phyloP scores from a whole-genome alignment of 2,888 invertebrate species.

The Dione juno region DNA sequence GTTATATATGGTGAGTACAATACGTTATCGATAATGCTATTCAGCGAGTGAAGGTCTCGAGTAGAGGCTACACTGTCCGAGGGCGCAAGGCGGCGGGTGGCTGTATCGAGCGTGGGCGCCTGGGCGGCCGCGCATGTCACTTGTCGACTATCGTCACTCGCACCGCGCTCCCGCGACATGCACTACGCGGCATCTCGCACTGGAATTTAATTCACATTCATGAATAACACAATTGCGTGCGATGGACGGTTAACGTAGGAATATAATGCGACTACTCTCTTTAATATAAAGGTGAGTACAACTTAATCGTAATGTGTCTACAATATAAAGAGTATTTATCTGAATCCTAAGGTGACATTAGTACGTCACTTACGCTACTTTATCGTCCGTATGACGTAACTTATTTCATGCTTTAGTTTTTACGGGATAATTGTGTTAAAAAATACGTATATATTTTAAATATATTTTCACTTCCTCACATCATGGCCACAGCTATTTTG shows the following conservation, averaged over 20 bases:
- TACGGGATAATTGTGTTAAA: background rate
- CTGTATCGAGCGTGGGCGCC: slow-evolving; percentile 80
- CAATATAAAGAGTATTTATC: slow-evolving; percentile 5
- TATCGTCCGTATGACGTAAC: slow-evolving; percentile 40
- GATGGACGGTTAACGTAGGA: slow-evolving; percentile 60
- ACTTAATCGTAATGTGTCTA: slow-evolving; percentile 11
- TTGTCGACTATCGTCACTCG: slow-evolving; percentile 59
- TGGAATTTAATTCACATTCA: slow-evolving; percentile 53
- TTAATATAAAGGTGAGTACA: slow-evolving; percentile 62
- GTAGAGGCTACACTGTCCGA: slow-evolving; percentile 28
- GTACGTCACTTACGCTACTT: slow-evolving; percentile 34
- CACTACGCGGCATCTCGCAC: slow-evolving; percentile 59
- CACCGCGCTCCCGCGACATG: slow-evolving; percentile 61
- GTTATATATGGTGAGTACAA: background rate
- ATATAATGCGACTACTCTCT: slow-evolving; percentile 50
- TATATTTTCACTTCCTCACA: background rate
- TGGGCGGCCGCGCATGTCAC: slow-evolving; percentile 72
- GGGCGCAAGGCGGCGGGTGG: slow-evolving; percentile 50
- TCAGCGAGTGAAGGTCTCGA: slow-evolving; percentile 32
- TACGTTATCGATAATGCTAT: background rate
- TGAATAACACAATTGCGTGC: slow-evolving; percentile 53
- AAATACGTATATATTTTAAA: background rate
- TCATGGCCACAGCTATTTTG: background rate
- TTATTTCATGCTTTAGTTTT: slow-evolving; percentile 13
- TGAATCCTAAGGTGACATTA: slow-evolving; percentile 10